phyloP scores from a whole-genome alignment of 1,140 invertebrate genomes.

The Lepidurus couesii region DNA sequence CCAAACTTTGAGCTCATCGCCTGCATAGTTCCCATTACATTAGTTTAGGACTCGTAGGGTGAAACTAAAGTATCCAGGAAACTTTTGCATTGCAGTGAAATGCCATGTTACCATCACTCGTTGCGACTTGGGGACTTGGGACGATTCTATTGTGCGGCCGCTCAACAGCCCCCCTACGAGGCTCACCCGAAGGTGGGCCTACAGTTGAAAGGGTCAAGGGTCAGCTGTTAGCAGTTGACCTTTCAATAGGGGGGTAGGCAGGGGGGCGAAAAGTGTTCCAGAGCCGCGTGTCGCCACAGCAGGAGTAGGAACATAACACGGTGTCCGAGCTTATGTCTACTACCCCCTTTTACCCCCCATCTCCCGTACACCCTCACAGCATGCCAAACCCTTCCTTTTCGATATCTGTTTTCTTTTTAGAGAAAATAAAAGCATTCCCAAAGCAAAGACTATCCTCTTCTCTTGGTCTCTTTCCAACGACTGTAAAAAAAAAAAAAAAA shows the following conservation, averaged over 20 bases:
- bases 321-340: not conserved
- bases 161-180: not conserved
- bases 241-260: not conserved
- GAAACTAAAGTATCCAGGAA: not conserved
- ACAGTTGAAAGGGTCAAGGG: constrained; percentile 2
- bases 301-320: constrained; percentile 13
- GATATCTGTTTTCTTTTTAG: not conserved
- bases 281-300: constrained; percentile 12
- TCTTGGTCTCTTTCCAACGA: not conserved
- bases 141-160: not conserved
- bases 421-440: not conserved
- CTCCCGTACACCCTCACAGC: too few relatives aligned
- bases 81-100: not conserved
- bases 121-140: too few relatives aligned
- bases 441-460: not conserved
- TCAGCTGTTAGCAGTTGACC: constrained; percentile 17
- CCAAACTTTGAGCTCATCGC: not conserved
- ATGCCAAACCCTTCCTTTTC: not conserved
- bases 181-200: not conserved
- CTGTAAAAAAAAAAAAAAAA: not conserved
- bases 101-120: not conserved
- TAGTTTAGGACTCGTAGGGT: too few relatives aligned
- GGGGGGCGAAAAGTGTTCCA: not conserved
- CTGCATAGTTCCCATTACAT: not conserved
- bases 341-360: not conserved